These are phyloP conservation scores for Philopotamus ludificatus DNA, from an alignment of 1,140 invertebrate genomes.

Conservation along the genomic window DNA sequence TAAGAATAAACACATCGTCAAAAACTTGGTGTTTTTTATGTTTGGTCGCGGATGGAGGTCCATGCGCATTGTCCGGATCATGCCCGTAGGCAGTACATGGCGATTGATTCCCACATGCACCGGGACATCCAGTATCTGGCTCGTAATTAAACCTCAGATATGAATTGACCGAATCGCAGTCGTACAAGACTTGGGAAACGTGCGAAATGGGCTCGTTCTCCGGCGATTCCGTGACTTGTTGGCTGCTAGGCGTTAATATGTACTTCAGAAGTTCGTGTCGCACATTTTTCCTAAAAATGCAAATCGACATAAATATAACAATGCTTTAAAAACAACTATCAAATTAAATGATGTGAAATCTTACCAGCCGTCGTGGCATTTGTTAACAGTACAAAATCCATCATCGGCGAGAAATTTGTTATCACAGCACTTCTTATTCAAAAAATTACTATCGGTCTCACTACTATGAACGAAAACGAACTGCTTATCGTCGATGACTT, in stretches of 20 bases:
- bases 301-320: conserved; percentile 3
- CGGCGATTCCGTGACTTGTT: not conserved
- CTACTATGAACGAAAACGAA: too few species aligned
- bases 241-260: conserved; percentile 1
- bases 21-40: not conserved
- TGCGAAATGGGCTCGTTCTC: not conserved
- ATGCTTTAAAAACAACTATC: not conserved
- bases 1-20: conserved; percentile 9
- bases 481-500: too few species aligned
- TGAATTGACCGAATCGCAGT: conserved; percentile 35
- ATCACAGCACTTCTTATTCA: conserved; percentile 5
- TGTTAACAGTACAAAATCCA: conserved; percentile 2
- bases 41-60: not conserved
- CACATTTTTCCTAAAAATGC: conserved; percentile 9
- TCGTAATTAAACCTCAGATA: conserved; percentile 15
- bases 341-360: conserved; percentile 1
- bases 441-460: too few species aligned
- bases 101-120: conserved; percentile 27
- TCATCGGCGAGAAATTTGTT: conserved; percentile 13
- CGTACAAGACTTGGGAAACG: conserved; percentile 32
- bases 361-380: conserved; percentile 14
- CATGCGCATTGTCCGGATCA: not conserved
- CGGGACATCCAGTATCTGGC: conserved; percentile 17
- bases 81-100: not conserved
- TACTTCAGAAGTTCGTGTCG: conserved; percentile 9